A percentile compares a stretch with the other conserved stretches of the same genome.
These are phyloP conservation scores for Matsumyia berberina DNA, from an alignment of 2,888 invertebrate species.

Conservation along the genomic window DNA sequence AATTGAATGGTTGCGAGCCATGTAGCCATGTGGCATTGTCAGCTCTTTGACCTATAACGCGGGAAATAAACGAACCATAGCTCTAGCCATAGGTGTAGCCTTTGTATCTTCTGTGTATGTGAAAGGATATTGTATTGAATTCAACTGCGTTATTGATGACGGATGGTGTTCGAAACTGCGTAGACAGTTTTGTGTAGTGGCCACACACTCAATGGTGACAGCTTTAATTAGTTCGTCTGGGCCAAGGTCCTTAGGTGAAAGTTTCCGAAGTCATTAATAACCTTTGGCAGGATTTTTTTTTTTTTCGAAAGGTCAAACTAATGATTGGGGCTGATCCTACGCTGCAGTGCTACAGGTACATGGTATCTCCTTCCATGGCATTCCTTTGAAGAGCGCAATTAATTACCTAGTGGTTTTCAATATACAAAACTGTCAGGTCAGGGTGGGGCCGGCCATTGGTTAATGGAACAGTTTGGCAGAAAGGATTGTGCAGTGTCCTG, in stretches of 20 bases:
- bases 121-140: background rate
- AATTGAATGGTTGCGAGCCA: conserved; percentile 43
- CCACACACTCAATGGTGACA: conserved; percentile 10
- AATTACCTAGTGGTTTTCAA: too few species aligned
- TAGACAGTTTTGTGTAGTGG: background rate
- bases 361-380: too few species aligned
- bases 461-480: too few species aligned
- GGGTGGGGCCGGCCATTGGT: too few species aligned
- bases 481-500: too few species aligned
- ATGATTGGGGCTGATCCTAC: too few species aligned
- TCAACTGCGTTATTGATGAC: conserved; percentile 14
- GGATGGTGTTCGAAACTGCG: conserved; percentile 21
- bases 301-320: too few species aligned
- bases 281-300: conserved; percentile 25
- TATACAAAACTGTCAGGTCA: too few species aligned
- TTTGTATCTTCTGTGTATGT: background rate
- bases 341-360: too few species aligned
- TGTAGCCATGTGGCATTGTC: conserved; percentile 24
- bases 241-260: conserved; percentile 5
- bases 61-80: background rate
- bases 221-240: conserved; percentile 44
- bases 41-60: conserved; percentile 31
- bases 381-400: too few species aligned
- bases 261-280: conserved; percentile 57
- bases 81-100: background rate